phyloP scores from a whole-genome alignment of 1,140 invertebrate species.

The Ceratosolen fusciceps region DNA sequence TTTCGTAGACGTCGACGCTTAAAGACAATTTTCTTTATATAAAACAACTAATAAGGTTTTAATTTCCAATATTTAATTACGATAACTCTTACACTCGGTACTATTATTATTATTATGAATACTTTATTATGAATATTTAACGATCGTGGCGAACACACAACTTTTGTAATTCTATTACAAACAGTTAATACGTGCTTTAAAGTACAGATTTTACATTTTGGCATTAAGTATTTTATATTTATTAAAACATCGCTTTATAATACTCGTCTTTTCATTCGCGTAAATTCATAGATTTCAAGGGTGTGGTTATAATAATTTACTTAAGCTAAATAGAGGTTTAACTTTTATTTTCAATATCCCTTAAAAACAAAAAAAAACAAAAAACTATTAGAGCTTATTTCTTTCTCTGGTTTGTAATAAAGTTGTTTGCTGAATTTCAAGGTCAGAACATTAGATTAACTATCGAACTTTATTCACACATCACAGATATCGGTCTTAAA shows the following conservation, averaged over 20 bases:
- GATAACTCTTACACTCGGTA: too few species aligned
- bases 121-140: too few species aligned
- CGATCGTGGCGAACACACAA: too few species aligned
- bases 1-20: too few species aligned
- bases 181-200: too few species aligned
- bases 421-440: background rate
- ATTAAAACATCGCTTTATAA: background rate
- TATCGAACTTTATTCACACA: conserved; percentile 26
- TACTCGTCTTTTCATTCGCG: background rate
- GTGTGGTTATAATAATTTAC: background rate
- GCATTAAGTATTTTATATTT: background rate
- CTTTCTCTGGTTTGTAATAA: background rate
- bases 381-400: background rate
- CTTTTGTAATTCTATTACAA: too few species aligned
- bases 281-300: background rate
- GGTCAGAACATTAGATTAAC: background rate
- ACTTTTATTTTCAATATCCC: background rate
- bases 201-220: background rate
- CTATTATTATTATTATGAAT: too few species aligned
- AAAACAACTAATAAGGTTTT: too few species aligned
- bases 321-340: background rate
- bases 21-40: too few species aligned
- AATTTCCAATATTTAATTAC: too few species aligned
- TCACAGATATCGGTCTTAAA: conserved; percentile 22
- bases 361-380: background rate